Conservation (phyloP, 2,113 vertebrate species). For the Colistium nudipinnis region DNA sequence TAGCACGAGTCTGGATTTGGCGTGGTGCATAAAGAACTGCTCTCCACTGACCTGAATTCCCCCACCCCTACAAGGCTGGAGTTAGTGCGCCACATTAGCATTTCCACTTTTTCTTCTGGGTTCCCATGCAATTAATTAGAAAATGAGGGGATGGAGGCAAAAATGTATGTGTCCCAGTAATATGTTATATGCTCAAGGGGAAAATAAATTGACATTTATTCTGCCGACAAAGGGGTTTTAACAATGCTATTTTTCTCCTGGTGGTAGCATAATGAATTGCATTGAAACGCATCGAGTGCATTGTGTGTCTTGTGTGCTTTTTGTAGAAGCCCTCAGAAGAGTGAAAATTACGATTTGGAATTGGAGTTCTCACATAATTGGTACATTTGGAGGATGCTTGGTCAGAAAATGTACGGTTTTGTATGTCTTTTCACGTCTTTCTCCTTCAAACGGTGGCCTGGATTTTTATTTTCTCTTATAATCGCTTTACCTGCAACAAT, state of each 20-base stretch:
- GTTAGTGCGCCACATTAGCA: conserved; percentile 71
- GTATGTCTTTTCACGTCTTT: not conserved
- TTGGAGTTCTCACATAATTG: conserved; percentile 13
- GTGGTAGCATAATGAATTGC: conserved; percentile 17
- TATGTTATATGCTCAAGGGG: conserved; percentile 59
- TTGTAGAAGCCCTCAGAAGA: conserved; percentile 13
- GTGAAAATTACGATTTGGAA: conserved; percentile 18
- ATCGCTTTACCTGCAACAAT: too few species aligned
- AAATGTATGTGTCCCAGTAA: conserved; percentile 67
- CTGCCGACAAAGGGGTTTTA: conserved; percentile 40
- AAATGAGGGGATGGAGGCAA: conserved; percentile 56
- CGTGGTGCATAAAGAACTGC: conserved; percentile 28
- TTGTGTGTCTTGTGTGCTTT: not conserved
- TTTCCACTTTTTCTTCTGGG: conserved; percentile 62
- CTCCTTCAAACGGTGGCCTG: not conserved
- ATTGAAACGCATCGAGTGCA: conserved; percentile 7
- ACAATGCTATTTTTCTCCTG: conserved; percentile 31
- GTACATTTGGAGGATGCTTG: not conserved
- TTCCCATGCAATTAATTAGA: conserved; percentile 71
- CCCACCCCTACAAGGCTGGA: conserved; percentile 36
- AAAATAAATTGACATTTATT: conserved; percentile 49
- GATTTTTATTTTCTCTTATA: not conserved
- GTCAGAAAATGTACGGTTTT: not conserved
- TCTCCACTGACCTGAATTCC: conserved; percentile 69
- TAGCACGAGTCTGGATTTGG: conserved; percentile 22